A percentile compares a stretch with the other conserved stretches of the same genome.
Evolutionary conservation across 1,140 invertebrate genomes (phyloP).

Genomic region (Protaetia brevitarsis): DNA sequence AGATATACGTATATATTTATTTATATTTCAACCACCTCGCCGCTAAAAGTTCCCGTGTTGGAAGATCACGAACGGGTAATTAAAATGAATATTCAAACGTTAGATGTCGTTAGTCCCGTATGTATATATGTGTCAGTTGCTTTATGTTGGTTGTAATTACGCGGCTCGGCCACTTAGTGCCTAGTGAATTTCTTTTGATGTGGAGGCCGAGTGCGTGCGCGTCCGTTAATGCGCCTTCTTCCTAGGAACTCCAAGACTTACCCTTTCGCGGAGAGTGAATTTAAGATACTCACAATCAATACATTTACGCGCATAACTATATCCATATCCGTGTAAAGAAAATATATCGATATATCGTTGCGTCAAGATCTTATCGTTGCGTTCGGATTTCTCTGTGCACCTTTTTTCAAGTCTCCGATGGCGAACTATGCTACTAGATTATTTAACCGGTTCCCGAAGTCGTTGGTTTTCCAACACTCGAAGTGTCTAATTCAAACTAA

Average conservation of each 20-base stretch:
- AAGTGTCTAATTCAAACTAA: neutral
- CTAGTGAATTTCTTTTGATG: neutral
- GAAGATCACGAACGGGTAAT: neutral
- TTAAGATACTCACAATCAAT: neutral
- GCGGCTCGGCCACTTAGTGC: neutral
- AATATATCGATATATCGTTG: constrained; percentile 5
- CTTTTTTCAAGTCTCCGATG: neutral
- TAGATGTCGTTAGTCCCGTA: neutral
- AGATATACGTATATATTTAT: constrained; percentile 1
- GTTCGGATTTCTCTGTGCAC: neutral
- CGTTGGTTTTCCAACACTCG: neutral
- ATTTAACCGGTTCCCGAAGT: neutral
- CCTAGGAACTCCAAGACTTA: neutral
- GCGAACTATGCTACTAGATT: neutral
- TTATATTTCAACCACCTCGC: neutral
- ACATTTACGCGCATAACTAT: neutral
- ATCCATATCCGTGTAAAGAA: neutral
- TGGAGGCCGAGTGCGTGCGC: neutral
- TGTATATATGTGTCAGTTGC: neutral
- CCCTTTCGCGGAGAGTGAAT: neutral
- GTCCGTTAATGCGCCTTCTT: neutral
- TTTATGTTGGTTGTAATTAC: constrained; percentile 6
- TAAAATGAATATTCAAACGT: constrained; percentile 12
- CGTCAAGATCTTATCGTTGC: neutral
- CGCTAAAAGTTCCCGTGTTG: neutral